Conservation (phyloP, 2,113 vertebrate species). For the Amphiprion percula region DNA sequence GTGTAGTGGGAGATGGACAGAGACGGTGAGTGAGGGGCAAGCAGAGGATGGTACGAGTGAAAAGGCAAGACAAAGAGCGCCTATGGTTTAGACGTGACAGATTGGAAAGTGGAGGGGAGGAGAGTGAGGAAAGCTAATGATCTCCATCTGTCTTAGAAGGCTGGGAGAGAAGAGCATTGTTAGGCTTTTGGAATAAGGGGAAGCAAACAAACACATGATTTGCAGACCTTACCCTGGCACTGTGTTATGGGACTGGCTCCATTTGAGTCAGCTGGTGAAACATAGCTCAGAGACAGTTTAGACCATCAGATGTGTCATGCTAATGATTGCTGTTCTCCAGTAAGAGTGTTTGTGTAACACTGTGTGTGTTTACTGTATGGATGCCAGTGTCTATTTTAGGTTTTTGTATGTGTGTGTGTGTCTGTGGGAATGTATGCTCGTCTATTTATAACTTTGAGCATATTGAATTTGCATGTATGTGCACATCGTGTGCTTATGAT, state of each 20-base stretch:
- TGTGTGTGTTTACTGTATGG: conserved; percentile 27
- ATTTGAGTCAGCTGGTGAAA: conserved; percentile 60
- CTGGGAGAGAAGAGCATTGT: conserved; percentile 63
- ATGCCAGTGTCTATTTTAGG: conserved; percentile 38
- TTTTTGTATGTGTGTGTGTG: not conserved
- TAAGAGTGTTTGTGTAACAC: conserved; percentile 26
- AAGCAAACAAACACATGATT: conserved; percentile 74
- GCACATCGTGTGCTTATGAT: conserved; percentile 30
- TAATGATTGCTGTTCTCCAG: conserved; percentile 54
- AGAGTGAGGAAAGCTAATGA: conserved; percentile 70
- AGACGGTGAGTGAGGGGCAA: conserved; percentile 49
- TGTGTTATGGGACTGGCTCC: conserved; percentile 54
- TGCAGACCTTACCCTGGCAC: conserved; percentile 61
- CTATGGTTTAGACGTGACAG: conserved; percentile 62
- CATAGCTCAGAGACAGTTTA: conserved; percentile 42
- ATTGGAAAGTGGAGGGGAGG: conserved; percentile 20
- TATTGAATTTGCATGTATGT: conserved; percentile 28
- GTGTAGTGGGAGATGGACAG: conserved; percentile 57
- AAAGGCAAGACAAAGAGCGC: conserved; percentile 53
- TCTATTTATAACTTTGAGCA: conserved; percentile 14
- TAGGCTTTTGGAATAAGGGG: conserved; percentile 65
- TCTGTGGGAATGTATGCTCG: conserved; percentile 1
- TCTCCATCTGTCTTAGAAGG: conserved; percentile 77
- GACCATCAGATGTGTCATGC: conserved; percentile 41
- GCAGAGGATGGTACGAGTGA: conserved; percentile 40